Evolutionary conservation across 2,113 vertebrate species (phyloP).

Genomic region (Diphyllodes magnificus): DNA sequence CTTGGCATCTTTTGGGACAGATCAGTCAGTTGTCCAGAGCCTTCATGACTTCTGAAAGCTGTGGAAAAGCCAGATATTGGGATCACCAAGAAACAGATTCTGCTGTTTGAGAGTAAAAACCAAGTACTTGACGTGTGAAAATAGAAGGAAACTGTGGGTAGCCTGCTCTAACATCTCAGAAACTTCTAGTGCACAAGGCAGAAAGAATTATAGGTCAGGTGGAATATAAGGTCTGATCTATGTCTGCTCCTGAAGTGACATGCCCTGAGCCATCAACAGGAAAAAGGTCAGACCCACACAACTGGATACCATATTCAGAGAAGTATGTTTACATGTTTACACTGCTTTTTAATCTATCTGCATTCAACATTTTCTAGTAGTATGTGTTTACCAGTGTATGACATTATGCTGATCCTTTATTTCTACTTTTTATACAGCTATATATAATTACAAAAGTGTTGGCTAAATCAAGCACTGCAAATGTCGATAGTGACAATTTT

Average conservation of each 20-base stretch:
- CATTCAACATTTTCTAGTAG: background rate
- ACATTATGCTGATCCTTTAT: background rate
- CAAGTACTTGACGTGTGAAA: background rate
- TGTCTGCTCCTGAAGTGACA: background rate
- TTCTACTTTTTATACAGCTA: background rate
- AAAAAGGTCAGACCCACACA: background rate
- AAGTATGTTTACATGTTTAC: background rate
- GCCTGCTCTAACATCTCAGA: background rate
- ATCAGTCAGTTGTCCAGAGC: background rate
- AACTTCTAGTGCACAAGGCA: background rate
- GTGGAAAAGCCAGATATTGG: background rate
- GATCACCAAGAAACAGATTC: background rate
- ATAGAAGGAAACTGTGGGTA: background rate
- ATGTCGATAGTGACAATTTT: constrained; percentile 9
- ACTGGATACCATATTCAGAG: background rate
- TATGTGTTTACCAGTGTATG: background rate
- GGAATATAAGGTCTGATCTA: background rate
- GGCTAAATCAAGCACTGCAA: background rate
- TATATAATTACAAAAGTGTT: background rate
- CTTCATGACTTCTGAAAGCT: background rate
- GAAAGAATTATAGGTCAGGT: background rate
- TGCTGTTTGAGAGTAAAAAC: background rate
- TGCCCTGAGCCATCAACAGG: background rate
- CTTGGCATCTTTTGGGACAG: background rate
- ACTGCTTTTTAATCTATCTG: background rate